Evolutionary conservation across 2,797 vertebrate genomes (phyloP).

Genomic region (Apogon talboti): DNA sequence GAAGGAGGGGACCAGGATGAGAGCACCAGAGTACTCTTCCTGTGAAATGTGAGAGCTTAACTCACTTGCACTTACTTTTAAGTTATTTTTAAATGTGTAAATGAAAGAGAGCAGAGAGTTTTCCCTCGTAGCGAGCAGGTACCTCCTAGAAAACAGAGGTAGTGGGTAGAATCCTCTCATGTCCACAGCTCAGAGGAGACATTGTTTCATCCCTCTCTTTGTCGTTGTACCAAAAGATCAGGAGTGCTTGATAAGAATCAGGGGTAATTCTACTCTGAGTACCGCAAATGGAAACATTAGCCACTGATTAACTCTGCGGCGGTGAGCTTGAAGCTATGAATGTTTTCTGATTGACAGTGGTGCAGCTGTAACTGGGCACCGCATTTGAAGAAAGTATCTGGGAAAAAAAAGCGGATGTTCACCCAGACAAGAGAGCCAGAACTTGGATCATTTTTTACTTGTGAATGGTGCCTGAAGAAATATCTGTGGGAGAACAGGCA

Average conservation of each 20-base stretch:
- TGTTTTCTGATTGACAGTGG: constrained; percentile 53
- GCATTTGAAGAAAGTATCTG: constrained; percentile 47
- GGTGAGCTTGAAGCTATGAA: constrained; percentile 44
- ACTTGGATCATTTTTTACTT: constrained; percentile 25
- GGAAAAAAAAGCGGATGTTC: constrained; percentile 29
- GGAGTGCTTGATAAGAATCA: constrained; percentile 63
- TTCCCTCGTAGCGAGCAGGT: not conserved
- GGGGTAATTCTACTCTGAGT: constrained; percentile 49
- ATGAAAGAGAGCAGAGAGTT: not conserved
- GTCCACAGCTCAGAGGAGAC: constrained; percentile 52
- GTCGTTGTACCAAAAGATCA: constrained; percentile 40
- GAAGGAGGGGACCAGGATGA: constrained; percentile 95
- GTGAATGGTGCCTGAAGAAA: constrained; percentile 49
- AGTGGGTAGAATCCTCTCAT: constrained; percentile 29
- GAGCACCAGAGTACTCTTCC: constrained; percentile 92
- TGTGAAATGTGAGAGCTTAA: constrained; percentile 90
- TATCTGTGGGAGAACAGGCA: constrained; percentile 54
- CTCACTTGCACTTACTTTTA: not conserved
- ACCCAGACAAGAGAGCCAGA: constrained; percentile 20
- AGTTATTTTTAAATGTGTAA: not conserved
- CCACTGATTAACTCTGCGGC: constrained; percentile 56
- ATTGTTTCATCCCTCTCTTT: constrained; percentile 49
- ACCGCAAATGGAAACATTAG: constrained; percentile 57
- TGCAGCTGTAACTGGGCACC: constrained; percentile 52
- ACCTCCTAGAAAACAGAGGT: constrained; percentile 33